Evolutionary conservation across 2,888 invertebrate genomes (phyloP).

Genomic region (Buathra laborator): DNA sequence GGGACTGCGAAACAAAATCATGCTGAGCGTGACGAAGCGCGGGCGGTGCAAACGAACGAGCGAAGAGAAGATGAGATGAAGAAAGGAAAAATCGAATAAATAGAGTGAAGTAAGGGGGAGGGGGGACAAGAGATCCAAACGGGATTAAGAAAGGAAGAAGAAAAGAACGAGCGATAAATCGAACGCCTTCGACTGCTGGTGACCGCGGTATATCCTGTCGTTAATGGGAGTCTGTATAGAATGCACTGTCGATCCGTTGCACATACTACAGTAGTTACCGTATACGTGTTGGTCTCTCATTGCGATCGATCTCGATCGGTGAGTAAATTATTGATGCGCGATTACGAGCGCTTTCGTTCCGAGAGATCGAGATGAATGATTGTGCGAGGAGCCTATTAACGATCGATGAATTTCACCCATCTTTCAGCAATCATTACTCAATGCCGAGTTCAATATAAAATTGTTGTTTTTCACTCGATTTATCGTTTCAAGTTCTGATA

Average conservation of each 20-base stretch:
- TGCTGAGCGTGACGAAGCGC: constrained; percentile 63
- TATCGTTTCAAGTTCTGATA: not conserved
- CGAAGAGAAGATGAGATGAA: constrained; percentile 17
- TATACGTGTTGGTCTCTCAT: constrained; percentile 1
- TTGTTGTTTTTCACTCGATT: not conserved
- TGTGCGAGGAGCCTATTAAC: not conserved
- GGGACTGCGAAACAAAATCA: constrained; percentile 67
- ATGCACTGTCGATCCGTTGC: constrained; percentile 29
- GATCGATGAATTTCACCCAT: not conserved
- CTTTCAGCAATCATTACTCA: not conserved
- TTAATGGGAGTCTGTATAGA: constrained; percentile 49
- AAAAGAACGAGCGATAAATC: constrained; percentile 56
- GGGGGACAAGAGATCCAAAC: not conserved
- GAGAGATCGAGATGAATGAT: constrained; percentile 21
- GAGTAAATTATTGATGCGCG: constrained; percentile 27
- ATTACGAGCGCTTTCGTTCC: not conserved
- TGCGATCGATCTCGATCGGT: constrained; percentile 42
- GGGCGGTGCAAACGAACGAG: constrained; percentile 59
- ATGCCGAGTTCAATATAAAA: not conserved
- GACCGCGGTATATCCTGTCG: constrained; percentile 37
- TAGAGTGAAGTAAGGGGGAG: constrained; percentile 12
- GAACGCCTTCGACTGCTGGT: constrained; percentile 59
- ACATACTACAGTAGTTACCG: constrained; percentile 4
- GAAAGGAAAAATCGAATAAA: constrained; percentile 33
- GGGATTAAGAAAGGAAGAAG: constrained; percentile 25